Base-by-base conservation (phyloP, 1,140 invertebrate genomes). In the Drosophila nebulosa region DNA sequence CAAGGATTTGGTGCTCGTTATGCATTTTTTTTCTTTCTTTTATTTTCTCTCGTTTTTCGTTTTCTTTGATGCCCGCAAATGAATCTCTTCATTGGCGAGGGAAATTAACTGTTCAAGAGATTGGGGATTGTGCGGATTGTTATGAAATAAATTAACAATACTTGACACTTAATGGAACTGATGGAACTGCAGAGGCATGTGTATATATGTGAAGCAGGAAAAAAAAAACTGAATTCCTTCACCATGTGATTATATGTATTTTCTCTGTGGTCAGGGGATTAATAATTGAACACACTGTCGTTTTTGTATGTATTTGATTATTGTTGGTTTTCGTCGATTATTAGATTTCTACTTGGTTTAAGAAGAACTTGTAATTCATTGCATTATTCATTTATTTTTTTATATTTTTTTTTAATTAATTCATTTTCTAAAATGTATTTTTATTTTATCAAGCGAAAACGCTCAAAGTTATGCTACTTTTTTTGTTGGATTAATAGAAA, bases 391-490 rank as follows among this genome's bases (percentile, higher is more conserved):
- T 63, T 12, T 67, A 71, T 72, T 66, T 65, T 52, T 18, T 32
- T 66, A 22, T 27, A 24, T 58, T 61, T 71, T 56, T n/a, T 72
- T 32, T 71, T 53, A 61, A 67, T 57, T 22, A 67, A 64, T 62
- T 32, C 42, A 73, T 75, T 77, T 77, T 65, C 74, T 69, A 51
- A 35, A 62, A 71, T 66, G 81, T 71, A 75, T 69, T 67, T 53
- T 70, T 71, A 75, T 69, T 69, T 53, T 73, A 53, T 26, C 57
- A 61, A 69, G 77, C 62, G 69, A 85, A 76, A 71, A 76, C 76
- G 79, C 75, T 73, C 50, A 72, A 74, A 86, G 67, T 79, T 72
- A 66, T 81, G 60, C 62, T 86, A 75, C 58, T 78, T 88, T 78
- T 72, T 61, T 72, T 68, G 30, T 58, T 67, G 67, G 63, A 68